Percentiles rank a stretch among this genome's conserved stretches.
These are phyloP conservation scores for Lemur catta DNA, from an alignment of 2,797 vertebrate genomes.

Conservation along the genomic window DNA sequence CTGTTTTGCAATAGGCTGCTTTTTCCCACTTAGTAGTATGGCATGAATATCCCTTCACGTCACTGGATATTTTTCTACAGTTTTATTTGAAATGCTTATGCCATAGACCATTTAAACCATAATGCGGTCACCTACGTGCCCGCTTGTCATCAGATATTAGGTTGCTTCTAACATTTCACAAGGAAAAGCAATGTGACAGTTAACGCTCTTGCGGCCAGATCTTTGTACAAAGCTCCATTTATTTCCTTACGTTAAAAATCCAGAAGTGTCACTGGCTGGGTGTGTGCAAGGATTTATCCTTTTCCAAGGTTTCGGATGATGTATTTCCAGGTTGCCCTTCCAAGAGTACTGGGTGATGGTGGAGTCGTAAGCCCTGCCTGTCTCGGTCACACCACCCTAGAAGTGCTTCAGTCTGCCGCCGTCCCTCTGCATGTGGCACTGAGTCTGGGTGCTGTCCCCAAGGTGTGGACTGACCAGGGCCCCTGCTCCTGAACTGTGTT, in stretches of 20 bases:
- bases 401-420: not conserved
- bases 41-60: not conserved
- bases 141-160: not conserved
- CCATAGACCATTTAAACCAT: not conserved
- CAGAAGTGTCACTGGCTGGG: not conserved
- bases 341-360: accelerated
- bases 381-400: not conserved
- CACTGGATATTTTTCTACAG: not conserved
- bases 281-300: not conserved
- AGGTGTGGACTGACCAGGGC: too few species aligned
- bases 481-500: not conserved
- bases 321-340: not conserved
- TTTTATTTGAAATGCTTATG: not conserved
- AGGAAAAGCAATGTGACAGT: not conserved
- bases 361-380: accelerated
- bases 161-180: not conserved
- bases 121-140: accelerated
- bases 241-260: not conserved
- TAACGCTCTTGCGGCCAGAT: not conserved
- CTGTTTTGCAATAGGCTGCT: not conserved
- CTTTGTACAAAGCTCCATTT: not conserved
- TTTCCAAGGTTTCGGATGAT: not conserved
- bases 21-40: not conserved
- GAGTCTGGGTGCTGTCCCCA: not conserved
- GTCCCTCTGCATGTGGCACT: not conserved